Conservation (phyloP, 1,140 invertebrate species). For the Cepaea nemoralis region DNA sequence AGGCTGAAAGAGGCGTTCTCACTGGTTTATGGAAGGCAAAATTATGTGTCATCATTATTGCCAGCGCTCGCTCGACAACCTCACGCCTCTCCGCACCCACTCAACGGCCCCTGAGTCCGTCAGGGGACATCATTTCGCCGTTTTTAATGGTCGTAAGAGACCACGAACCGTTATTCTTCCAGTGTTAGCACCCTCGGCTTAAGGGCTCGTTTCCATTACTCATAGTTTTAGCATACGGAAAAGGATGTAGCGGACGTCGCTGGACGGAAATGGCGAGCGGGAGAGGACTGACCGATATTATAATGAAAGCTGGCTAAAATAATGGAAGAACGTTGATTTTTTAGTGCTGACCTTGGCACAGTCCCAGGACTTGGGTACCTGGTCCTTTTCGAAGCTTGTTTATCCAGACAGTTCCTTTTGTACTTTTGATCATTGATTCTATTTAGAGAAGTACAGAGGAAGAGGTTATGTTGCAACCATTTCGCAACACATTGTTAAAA, state of each 20-base stretch:
- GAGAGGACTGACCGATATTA: not conserved
- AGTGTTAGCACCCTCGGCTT: slow-evolving; percentile 13
- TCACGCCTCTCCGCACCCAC: not conserved
- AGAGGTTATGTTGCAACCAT: too few species aligned
- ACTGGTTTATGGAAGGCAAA: not conserved
- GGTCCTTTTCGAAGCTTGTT: too few species aligned
- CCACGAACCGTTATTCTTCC: not conserved
- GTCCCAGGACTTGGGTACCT: too few species aligned
- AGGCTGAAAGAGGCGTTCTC: not conserved
- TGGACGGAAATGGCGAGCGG: not conserved
- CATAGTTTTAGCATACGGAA: slow-evolving; percentile 27
- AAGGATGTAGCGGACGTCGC: not conserved
- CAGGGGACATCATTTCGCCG: slow-evolving; percentile 28
- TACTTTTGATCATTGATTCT: too few species aligned
- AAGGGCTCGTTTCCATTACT: slow-evolving; percentile 22
- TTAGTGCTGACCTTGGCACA: too few species aligned
- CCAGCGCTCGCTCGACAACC: not conserved
- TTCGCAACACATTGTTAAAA: too few species aligned
- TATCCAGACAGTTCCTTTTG: too few species aligned
- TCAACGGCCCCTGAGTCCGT: not conserved
- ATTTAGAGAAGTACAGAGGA: too few species aligned
- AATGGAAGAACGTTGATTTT: slow-evolving; percentile 4
- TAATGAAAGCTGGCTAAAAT: slow-evolving; percentile 15
- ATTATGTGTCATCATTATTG: slow-evolving; percentile 7
- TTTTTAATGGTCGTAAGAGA: slow-evolving; percentile 35